phyloP scores from a whole-genome alignment of 1,140 invertebrate genomes.

The Drosophila insularis region DNA sequence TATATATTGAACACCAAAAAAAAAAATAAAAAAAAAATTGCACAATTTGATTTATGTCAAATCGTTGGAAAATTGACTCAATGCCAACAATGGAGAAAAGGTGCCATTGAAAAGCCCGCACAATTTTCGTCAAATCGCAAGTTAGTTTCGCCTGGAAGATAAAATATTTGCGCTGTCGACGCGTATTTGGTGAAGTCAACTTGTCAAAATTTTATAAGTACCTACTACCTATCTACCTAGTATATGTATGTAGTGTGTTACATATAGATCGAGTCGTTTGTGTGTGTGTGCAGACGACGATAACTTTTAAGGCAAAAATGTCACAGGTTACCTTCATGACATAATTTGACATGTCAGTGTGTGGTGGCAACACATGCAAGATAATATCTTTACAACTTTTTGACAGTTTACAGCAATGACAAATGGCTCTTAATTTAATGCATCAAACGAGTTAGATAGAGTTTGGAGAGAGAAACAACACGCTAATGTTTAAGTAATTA shows the following conservation, averaged over 20 bases:
- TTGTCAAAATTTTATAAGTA: slow-evolving; percentile 49
- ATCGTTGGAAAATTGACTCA: slow-evolving; percentile 30
- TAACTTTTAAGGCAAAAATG: slow-evolving; percentile 34
- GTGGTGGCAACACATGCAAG: slow-evolving; percentile 27
- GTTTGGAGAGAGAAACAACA: neutral
- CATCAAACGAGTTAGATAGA: neutral
- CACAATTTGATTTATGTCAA: slow-evolving; percentile 66
- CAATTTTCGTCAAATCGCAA: slow-evolving; percentile 8
- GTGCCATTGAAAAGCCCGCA: neutral
- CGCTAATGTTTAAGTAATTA: slow-evolving; percentile 48
- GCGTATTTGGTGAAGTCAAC: slow-evolving; percentile 52
- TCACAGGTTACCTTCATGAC: slow-evolving; percentile 41
- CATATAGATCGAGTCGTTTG: neutral
- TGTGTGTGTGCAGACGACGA: slow-evolving; percentile 2
- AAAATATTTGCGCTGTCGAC: slow-evolving; percentile 69
- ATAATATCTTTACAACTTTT: slow-evolving; percentile 33
- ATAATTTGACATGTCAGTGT: slow-evolving; percentile 49
- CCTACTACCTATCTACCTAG: neutral
- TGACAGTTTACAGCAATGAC: slow-evolving; percentile 40
- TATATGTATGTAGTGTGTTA: slow-evolving; percentile 24
- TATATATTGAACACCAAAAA: slow-evolving; percentile 10
- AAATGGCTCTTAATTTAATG: slow-evolving; percentile 41
- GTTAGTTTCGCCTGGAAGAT: slow-evolving; percentile 37
- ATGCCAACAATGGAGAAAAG: slow-evolving; percentile 25
- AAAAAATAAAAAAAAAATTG: slow-evolving; percentile 40